Percentiles rank a stretch among this genome's conserved stretches.
Evolutionary conservation across 2,797 vertebrate genomes (phyloP).

Genomic region (Melopsittacus undulatus): DNA sequence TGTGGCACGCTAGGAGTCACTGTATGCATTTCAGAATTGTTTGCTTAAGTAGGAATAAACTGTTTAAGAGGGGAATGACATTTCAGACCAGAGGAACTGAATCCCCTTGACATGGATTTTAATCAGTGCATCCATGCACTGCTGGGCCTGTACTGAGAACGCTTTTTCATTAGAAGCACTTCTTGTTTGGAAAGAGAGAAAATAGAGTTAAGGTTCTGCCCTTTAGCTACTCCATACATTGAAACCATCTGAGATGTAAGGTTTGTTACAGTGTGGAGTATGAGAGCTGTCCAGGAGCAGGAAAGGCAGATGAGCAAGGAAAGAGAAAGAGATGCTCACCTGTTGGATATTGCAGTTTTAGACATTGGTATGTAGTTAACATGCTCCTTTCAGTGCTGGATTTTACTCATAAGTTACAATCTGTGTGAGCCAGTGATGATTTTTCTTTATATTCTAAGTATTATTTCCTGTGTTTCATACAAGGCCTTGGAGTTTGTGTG

Average conservation of each 20-base stretch:
- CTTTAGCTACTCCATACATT: background rate
- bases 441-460: background rate
- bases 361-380: background rate
- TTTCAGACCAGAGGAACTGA: background rate
- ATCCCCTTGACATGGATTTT: background rate
- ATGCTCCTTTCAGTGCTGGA: background rate
- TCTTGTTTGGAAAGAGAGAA: background rate
- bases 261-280: fast-evolving
- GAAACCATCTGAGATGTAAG: background rate
- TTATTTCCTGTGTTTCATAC: background rate
- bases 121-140: background rate
- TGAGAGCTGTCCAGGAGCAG: background rate
- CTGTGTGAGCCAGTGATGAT: background rate
- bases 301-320: background rate
- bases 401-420: background rate
- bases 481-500: background rate
- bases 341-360: background rate
- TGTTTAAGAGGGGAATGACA: fast-evolving
- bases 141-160: background rate
- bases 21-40: background rate
- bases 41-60: background rate
- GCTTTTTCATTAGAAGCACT: background rate
- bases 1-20: background rate
- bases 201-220: background rate
- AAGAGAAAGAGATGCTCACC: background rate